Base-by-base conservation (phyloP, 2,888 invertebrate species). In the Cistogaster globosa region DNA sequence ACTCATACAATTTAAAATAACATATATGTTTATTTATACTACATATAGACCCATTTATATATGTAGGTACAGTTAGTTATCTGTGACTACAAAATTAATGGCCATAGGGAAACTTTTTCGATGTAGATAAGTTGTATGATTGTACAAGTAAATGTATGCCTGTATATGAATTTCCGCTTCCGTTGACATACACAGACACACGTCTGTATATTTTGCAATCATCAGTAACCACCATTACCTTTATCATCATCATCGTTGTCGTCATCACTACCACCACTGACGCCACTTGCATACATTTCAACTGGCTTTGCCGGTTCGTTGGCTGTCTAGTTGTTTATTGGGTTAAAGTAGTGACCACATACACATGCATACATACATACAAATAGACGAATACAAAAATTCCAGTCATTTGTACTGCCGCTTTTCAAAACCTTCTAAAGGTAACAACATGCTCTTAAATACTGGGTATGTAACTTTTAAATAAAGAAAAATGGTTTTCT, bases 81-180 rank as follows among this genome's bases (percentile, higher is more conserved):
- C 63, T 77, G 63, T 74, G 77, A 74, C 72, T 81, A 63, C 63
- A 74, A 81, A 84, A 77, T 81, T 72, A 84, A 84, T 81, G 62
- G 81, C 84, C 71, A 67, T 36, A 69, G 77, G 80, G 45, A 68
- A 68, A 32, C 51, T 72, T 81, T 79, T 77, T 57, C 57, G 55
- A 62, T 84, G 48, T 78, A 71, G 14, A 22, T 38, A 18, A n/a
- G n/a, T n/a, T 38, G 8, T 51, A 42, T 83, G 76, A 42, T 63
- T 57, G 7, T 36, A 53, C 8, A 22, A 32, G 55, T 53, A 36
- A 16, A 57, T 60, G 45, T 67, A 48, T 67, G 42, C 42, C 65
- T 58, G 53, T 69, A 53, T 80, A 62, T 72, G 77, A 58, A 77
- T 77, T 69, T 81, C 74, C 72, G 68, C 68, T 84, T 81, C 84